phyloP scores from a whole-genome alignment of 2,888 invertebrate species.

The Hirtodrosophila confusa region DNA sequence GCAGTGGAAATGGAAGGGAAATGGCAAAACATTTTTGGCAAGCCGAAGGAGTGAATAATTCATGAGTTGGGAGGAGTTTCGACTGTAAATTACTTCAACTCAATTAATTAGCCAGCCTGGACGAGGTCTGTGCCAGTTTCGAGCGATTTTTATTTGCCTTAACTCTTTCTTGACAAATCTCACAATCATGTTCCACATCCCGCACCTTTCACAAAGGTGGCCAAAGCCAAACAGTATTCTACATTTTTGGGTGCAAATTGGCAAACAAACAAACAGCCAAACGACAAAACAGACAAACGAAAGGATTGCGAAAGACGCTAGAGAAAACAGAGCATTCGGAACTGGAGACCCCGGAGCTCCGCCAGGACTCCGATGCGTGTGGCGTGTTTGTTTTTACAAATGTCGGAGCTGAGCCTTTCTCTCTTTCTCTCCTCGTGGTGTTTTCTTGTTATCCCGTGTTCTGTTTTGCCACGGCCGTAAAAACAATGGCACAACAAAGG shows the following conservation, averaged over 20 bases:
- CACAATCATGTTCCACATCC: slow-evolving; percentile 20
- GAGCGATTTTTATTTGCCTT: slow-evolving; percentile 44
- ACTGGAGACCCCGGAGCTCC: slow-evolving; percentile 6
- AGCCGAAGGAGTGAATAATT: slow-evolving; percentile 42
- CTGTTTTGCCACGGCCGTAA: slow-evolving; percentile 53
- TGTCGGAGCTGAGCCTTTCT: slow-evolving; percentile 33
- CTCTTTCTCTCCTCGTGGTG: slow-evolving; percentile 3
- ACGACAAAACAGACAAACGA: slow-evolving; percentile 42
- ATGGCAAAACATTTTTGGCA: slow-evolving; percentile 38
- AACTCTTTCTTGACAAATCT: slow-evolving; percentile 68
- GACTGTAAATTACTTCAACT: slow-evolving; percentile 74
- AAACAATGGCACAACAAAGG: slow-evolving; percentile 63
- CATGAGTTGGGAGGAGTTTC: slow-evolving; percentile 19
- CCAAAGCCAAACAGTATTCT: slow-evolving; percentile 55
- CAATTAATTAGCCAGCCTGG: slow-evolving; percentile 73
- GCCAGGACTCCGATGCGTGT: slow-evolving; percentile 18
- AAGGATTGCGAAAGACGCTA: slow-evolving; percentile 52
- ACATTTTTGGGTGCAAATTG: slow-evolving; percentile 46
- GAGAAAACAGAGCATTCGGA: slow-evolving; percentile 7
- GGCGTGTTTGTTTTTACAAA: slow-evolving; percentile 61
- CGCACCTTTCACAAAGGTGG: slow-evolving; percentile 51
- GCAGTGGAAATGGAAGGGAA: slow-evolving; percentile 36
- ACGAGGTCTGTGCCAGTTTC: slow-evolving; percentile 1
- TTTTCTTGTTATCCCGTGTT: slow-evolving; percentile 56
- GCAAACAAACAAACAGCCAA: slow-evolving; percentile 54